These are phyloP conservation scores for Cichladusa arquata DNA, from an alignment of 2,113 vertebrate species.

Conservation along the genomic window DNA sequence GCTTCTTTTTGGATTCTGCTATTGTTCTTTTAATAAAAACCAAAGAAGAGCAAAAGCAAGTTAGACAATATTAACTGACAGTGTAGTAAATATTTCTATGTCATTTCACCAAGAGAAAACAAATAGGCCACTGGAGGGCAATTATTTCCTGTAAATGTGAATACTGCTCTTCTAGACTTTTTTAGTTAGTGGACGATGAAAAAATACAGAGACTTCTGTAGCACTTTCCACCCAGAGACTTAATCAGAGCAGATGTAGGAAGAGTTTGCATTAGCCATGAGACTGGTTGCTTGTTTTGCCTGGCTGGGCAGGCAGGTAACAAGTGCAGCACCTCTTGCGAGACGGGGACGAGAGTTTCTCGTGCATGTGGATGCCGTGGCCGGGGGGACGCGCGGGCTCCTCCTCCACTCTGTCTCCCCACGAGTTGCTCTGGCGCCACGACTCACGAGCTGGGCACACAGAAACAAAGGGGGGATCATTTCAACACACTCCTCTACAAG, in stretches of 20 bases:
- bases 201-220: neutral
- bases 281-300: neutral
- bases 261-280: neutral
- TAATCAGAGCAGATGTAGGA: neutral
- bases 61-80: neutral
- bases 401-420: constrained; percentile 99
- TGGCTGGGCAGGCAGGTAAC: neutral
- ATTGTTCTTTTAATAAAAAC: constrained; percentile 87
- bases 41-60: constrained; percentile 7
- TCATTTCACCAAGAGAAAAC: neutral
- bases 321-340: constrained; percentile 86
- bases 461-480: neutral
- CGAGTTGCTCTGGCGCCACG: constrained; percentile 94
- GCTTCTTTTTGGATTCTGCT: constrained; percentile 99
- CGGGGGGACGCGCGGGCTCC: constrained; percentile 92
- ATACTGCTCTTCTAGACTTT: neutral
- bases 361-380: constrained; percentile 98
- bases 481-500: neutral
- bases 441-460: constrained; percentile 82
- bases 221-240: neutral
- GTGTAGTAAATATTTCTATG: neutral
- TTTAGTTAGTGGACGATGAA: neutral
- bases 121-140: neutral
- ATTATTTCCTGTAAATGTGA: neutral
- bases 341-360: constrained; percentile 97